These are phyloP conservation scores for Pelusios castaneus DNA, from an alignment of 2,113 vertebrate species.

Conservation along the genomic window DNA sequence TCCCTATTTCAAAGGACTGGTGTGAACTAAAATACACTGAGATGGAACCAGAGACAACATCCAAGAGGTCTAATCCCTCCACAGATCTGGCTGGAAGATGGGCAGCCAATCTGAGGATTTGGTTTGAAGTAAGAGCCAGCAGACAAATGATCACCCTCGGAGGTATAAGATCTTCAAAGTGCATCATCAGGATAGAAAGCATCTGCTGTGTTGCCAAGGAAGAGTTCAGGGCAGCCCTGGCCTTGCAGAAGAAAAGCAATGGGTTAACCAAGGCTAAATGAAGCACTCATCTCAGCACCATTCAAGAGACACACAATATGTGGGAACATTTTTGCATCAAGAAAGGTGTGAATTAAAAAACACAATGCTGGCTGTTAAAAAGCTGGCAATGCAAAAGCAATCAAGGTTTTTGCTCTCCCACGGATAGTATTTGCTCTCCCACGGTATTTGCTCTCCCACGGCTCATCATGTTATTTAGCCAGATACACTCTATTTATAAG, in stretches of 20 bases:
- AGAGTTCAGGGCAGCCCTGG: not conserved
- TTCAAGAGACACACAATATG: not conserved
- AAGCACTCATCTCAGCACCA: not conserved
- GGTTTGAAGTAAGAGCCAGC: not conserved
- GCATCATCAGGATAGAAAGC: not conserved
- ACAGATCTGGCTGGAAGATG: not conserved
- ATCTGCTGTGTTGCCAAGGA: not conserved
- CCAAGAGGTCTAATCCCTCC: slow-evolving; percentile 7
- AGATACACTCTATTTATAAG: not conserved
- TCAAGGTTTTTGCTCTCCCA: not conserved
- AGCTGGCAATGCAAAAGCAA: not conserved
- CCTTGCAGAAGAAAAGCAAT: not conserved
- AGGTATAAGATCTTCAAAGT: rapidly evolving
- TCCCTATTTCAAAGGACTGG: not conserved
- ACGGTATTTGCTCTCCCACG: not conserved
- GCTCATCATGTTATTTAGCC: not conserved
- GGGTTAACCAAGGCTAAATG: not conserved
- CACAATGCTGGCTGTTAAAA: not conserved
- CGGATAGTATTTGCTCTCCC: not conserved
- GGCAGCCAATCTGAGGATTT: not conserved
- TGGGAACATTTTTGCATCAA: not conserved
- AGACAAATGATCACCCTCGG: not conserved
- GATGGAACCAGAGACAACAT: not conserved
- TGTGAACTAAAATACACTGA: not conserved
- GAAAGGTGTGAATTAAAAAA: slow-evolving; percentile 57